Conservation (phyloP, 2,888 invertebrate species). For the Theodoxus fluviatilis region DNA sequence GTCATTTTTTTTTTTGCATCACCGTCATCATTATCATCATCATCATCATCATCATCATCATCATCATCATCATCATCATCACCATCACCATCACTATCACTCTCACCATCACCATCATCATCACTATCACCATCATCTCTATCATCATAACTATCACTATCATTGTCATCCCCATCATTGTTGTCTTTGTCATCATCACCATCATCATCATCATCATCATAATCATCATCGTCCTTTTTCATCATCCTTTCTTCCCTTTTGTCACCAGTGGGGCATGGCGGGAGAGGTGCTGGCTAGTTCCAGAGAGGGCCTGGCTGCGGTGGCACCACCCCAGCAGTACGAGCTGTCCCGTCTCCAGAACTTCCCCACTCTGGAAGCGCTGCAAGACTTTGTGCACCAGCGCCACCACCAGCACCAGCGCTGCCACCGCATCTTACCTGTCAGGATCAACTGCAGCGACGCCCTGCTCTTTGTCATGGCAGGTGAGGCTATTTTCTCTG, state of each 20-base stretch:
- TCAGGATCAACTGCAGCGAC: constrained; percentile 68
- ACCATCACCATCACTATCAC: no score
- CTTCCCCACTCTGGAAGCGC: constrained; percentile 70
- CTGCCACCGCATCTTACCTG: constrained; percentile 70
- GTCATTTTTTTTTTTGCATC: no score
- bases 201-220: no score
- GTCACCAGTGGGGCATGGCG: constrained; percentile 34
- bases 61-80: no score
- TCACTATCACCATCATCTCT: no score
- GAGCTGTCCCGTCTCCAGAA: constrained; percentile 75
- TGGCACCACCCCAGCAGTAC: constrained; percentile 83
- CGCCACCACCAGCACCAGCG: constrained; percentile 68
- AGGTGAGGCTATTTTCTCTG: constrained; percentile 45
- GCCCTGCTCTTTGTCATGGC: constrained; percentile 36
- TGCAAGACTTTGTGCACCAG: constrained; percentile 70
- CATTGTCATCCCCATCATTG: no score
- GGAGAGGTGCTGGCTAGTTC: constrained; percentile 26
- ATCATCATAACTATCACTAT: no score
- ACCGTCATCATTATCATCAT: no score
- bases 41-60: no score
- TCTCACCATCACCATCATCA: no score
- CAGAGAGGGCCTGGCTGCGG: constrained; percentile 24
- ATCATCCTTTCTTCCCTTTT: not conserved
- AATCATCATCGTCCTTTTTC: no score
- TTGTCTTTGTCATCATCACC: no score